Base-by-base conservation (phyloP, 2,113 vertebrate genomes). In the Mormyrus iriodes region DNA sequence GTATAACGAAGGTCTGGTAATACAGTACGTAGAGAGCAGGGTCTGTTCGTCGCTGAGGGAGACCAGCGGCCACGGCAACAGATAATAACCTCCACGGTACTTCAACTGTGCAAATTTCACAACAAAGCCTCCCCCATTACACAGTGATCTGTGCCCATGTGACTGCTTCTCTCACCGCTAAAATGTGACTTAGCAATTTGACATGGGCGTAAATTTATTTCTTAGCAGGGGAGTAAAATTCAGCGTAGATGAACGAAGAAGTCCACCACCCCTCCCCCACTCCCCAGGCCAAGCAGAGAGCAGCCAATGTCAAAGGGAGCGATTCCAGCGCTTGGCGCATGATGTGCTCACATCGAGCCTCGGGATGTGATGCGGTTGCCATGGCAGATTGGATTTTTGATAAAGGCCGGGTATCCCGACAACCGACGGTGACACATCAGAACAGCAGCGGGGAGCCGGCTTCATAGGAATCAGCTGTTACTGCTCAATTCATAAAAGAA, bases 351-450 rank as follows among this genome's bases (percentile, higher is more conserved):
- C 49, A 39, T 49, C 31, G 19, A 48, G 65, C 48, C 46, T 35
- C 27, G 4, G 65, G 69, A 21, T 31, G 61, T 35, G 61, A 88
- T 4, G 42, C n/a, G 87, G 61, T 88, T 48, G 86, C 52, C 17
- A 44, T n/a, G 13, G 35, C 46, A 35, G 87, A 35, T 79, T 88
- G 87, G n/a, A 69, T 85, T 85, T 88, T 27, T 83, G 55, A 87
- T 87, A 87, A 87, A 87, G 55, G 55, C 35, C 10, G 85, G 85
- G 48, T 42, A 35, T 35, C 51, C 51, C 51, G 44, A 46, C 44
- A 13, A 24, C 48, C n/a, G 24, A 19, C 24, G 0, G 44, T 24
- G 24, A 44, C 44, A 5, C 24, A 46, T 85, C 46, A 27, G 83
- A 48, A 49, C 24, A 27, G 42, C 83, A 27, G 44, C n/a, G 39